Conservation (phyloP, 2,888 invertebrate genomes). For the Heteropelma amictum region DNA sequence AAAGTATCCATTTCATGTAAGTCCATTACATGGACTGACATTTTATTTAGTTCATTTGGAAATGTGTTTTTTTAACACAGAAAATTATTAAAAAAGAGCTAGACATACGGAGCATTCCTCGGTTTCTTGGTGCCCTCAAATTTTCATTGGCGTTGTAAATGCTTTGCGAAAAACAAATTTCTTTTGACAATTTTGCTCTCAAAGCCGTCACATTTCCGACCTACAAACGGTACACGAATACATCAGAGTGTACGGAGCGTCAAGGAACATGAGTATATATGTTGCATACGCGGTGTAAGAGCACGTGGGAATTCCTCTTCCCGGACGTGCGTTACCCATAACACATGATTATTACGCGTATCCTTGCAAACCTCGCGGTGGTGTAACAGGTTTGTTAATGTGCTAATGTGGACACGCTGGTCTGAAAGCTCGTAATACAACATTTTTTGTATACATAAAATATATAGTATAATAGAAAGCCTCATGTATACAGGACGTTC, state of each 20-base stretch:
- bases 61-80: no score
- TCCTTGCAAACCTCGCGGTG: conserved; percentile 72
- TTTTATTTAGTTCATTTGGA: no score
- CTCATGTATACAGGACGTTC: no score
- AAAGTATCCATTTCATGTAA: no score
- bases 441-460: neutral
- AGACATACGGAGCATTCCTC: no score
- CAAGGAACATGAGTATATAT: neutral
- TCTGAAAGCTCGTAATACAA: conserved; percentile 19
- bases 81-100: no score
- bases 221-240: neutral
- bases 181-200: neutral
- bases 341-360: conserved; percentile 74
- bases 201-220: conserved; percentile 20
- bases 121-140: no score
- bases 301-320: conserved; percentile 67
- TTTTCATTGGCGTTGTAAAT: no score
- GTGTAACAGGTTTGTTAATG: conserved; percentile 66
- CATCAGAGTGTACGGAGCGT: neutral
- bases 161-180: neutral
- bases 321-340: conserved; percentile 70
- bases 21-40: no score
- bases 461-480: no score
- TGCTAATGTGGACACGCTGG: conserved; percentile 60
- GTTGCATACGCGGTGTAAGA: conserved; percentile 4